Evolutionary conservation across 2,888 invertebrate species (phyloP), one percentile per base, ranked within the genome.

Genomic region (Erannis defoliaria): DNA sequence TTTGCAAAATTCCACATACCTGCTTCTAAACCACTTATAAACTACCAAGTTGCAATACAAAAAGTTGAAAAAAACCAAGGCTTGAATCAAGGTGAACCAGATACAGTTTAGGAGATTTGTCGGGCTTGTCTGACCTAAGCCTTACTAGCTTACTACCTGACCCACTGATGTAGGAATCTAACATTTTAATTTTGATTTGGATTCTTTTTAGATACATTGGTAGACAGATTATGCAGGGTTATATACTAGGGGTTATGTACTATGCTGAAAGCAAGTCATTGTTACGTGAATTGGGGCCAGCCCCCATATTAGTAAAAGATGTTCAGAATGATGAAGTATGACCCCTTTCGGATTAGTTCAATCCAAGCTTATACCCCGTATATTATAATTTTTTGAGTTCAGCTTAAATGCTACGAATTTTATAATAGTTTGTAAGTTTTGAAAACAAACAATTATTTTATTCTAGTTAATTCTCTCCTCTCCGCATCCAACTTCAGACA

Each of bases 11-110:
- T 42, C 29, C 12, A 40, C 19, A 40, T 37, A 10, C 19, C 18
- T 18, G 37, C 35, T 16, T 21, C 18, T 42, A 50, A 31, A 6
- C 8, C 18, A 31, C 35, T 16, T 21, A n/a, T 42, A 50, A 31
- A 6, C 8, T 23, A 31, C 10, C 19, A 37, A 46, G 2, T 42
- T 46, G 5, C 23, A 48, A 51, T 38, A 42, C 54, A 23, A 51
- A 48, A 53, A 14, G 31, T 29, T 21, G n/a, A 50, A 61, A 61
- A 50, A 53, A 59, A 18, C 40, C 46, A 26, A 33, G 48, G 29
- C 35, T 29, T 14, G 37, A 19, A 29, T n/a, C 60, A 61, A 61
- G 60, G 60, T 61, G 60, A 61, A 61, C 60, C 60, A 61, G 55
- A 61, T 55, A 38, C 37, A 37, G 43, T 45, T 55, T 61, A 23